Conservation (phyloP, 1,140 invertebrate genomes). For the Geopemphigus sp. region DNA sequence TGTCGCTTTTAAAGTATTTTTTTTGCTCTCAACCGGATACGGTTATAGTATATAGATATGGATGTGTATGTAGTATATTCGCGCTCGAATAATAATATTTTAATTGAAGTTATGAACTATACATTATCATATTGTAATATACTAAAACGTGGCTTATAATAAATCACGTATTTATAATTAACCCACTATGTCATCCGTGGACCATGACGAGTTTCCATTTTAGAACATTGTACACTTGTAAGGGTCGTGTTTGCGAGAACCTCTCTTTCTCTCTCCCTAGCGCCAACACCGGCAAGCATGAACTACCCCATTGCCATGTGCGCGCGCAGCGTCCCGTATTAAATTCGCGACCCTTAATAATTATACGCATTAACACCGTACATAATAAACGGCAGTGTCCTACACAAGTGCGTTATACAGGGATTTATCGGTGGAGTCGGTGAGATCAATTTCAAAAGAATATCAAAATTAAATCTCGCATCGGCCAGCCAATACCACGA, state of each 20-base stretch:
- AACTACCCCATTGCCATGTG: too few species aligned
- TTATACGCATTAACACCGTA: too few species aligned
- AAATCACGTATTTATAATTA: slow-evolving; percentile 48
- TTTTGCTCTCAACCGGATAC: background rate
- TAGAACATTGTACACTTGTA: background rate
- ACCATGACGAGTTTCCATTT: slow-evolving; percentile 33
- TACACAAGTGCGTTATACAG: too few species aligned
- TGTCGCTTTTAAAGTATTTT: too few species aligned
- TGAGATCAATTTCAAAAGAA: too few species aligned
- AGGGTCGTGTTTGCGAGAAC: background rate
- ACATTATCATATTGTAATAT: too few species aligned
- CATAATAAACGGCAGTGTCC: too few species aligned
- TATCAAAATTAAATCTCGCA: too few species aligned
- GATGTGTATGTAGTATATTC: background rate
- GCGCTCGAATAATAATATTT: background rate
- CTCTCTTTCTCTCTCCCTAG: background rate
- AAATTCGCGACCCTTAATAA: background rate
- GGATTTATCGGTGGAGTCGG: too few species aligned
- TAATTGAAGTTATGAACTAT: slow-evolving; percentile 17
- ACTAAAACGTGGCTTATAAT: slow-evolving; percentile 18
- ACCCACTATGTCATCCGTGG: slow-evolving; percentile 38
- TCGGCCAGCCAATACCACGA: too few species aligned
- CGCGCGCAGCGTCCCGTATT: background rate
- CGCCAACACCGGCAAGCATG: too few species aligned
- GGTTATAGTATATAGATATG: background rate